Evolutionary conservation across 2,113 vertebrate genomes (phyloP).

Genomic region (Ochotona princeps): DNA sequence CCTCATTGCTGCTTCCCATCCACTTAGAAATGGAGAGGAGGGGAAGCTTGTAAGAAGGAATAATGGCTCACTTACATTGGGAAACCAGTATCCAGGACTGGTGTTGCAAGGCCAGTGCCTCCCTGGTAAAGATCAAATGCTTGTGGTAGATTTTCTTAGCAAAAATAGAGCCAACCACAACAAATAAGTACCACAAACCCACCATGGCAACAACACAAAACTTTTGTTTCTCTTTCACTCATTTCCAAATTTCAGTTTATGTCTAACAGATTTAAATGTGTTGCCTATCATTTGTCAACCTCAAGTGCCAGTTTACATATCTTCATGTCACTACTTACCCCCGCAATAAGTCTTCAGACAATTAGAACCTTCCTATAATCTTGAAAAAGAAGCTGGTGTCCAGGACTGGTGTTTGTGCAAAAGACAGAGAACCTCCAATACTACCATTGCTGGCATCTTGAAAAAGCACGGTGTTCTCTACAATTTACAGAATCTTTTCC

Average conservation of each 20-base stretch:
- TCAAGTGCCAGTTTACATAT: conserved; percentile 6
- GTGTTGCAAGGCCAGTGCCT: background rate
- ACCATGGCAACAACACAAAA: background rate
- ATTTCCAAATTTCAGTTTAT: conserved; percentile 36
- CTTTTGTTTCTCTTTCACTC: conserved; percentile 38
- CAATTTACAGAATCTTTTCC: background rate
- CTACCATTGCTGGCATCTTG: background rate
- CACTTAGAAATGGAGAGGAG: background rate
- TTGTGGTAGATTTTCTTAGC: background rate
- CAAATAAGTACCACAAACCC: background rate
- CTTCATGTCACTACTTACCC: background rate
- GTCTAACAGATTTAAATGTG: background rate
- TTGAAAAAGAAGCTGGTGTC: background rate
- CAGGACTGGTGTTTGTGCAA: background rate
- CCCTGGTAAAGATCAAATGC: conserved; percentile 49
- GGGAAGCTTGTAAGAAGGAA: background rate
- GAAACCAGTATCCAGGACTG: conserved; percentile 29
- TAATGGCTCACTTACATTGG: background rate
- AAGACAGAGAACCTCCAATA: background rate
- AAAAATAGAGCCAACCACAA: background rate
- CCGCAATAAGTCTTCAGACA: conserved; percentile 50
- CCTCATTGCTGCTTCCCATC: background rate
- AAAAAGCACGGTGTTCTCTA: background rate
- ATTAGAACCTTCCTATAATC: background rate
- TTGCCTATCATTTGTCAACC: conserved; percentile 35